Percentiles rank a stretch among this genome's conserved stretches.
Conservation (phyloP, 1,140 invertebrate species). For the Nasonia longicornis region DNA sequence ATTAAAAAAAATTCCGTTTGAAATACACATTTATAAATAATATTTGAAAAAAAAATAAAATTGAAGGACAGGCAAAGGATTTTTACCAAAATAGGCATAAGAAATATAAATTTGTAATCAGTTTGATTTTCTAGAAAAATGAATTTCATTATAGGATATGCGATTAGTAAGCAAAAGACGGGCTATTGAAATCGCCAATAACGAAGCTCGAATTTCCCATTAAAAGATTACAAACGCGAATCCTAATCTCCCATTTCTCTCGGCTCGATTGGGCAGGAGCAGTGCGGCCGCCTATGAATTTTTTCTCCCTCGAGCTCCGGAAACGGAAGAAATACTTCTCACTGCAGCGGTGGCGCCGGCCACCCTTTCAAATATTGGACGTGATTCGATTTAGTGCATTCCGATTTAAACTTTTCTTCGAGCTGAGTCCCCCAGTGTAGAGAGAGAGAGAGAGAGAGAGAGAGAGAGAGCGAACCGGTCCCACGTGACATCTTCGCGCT, state of each 20-base stretch:
- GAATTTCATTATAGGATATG: no score
- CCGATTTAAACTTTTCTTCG: slow-evolving; percentile 66
- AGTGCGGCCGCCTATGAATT: not conserved
- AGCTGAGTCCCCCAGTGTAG: not conserved
- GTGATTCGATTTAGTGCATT: slow-evolving; percentile 67
- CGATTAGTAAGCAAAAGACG: no score
- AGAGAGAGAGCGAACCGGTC: not conserved
- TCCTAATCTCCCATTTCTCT: not conserved
- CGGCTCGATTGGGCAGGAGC: not conserved
- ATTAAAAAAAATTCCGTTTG: no score
- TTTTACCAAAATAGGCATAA: no score
- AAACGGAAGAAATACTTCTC: slow-evolving; percentile 37
- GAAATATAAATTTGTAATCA: no score
- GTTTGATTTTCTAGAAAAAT: no score
- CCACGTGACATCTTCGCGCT: slow-evolving; percentile 61
- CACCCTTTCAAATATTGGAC: slow-evolving; percentile 52
- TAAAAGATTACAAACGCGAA: not conserved
- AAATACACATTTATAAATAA: no score
- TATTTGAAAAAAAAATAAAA: no score
- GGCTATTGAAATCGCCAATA: not conserved
- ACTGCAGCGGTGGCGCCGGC: not conserved
- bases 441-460: not conserved
- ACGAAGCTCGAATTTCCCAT: not conserved
- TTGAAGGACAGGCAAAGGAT: no score
- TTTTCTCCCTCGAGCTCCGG: not conserved